Conservation (phyloP, 1,140 invertebrate species). For the Archivesica marissinica region DNA sequence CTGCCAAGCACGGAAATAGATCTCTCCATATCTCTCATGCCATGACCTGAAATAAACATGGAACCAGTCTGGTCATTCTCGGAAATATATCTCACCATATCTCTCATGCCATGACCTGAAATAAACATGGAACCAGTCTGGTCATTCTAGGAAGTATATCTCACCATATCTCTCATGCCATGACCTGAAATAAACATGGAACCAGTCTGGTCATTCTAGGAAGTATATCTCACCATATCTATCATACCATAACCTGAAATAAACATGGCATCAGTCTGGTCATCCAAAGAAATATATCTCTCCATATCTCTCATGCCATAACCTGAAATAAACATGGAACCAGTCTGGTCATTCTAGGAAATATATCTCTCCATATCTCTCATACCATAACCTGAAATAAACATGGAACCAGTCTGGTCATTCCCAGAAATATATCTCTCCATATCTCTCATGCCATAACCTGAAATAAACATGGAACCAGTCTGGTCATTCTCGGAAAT, state of each 20-base stretch:
- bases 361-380: conserved; percentile 80
- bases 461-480: too few species aligned
- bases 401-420: conserved; percentile 71
- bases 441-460: too few species aligned
- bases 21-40: conserved; percentile 75
- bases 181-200: conserved; percentile 56
- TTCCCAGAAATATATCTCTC: conserved; percentile 79
- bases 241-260: conserved; percentile 67
- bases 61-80: conserved; percentile 72
- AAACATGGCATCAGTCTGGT: conserved; percentile 50
- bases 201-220: conserved; percentile 73
- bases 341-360: conserved; percentile 76
- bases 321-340: too few species aligned
- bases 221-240: conserved; percentile 81
- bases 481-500: conserved; percentile 78
- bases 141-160: conserved; percentile 80
- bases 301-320: too few species aligned
- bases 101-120: conserved; percentile 68
- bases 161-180: conserved; percentile 76
- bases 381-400: too few species aligned
- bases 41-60: conserved; percentile 62
- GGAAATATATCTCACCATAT: conserved; percentile 81
- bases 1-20: conserved; percentile 81
- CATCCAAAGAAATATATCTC: conserved; percentile 80
- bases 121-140: conserved; percentile 34